phyloP scores from a whole-genome alignment of 2,888 invertebrate species.

The Parascotia fuliginaria region DNA sequence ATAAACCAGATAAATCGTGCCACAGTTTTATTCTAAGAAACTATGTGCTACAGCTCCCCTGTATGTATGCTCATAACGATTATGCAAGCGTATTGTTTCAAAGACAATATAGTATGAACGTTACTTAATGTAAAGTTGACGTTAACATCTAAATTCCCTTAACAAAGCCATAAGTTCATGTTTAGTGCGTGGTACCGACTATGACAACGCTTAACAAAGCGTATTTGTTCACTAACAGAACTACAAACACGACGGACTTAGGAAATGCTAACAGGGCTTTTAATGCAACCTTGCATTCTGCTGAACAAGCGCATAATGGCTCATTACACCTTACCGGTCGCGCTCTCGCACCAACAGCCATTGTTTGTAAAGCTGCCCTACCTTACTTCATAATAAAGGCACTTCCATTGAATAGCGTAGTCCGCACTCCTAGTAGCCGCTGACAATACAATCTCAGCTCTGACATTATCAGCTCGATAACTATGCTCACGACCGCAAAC shows the following conservation, averaged over 20 bases:
- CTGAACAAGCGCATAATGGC: slow-evolving; percentile 70
- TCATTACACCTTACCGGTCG: slow-evolving; percentile 77
- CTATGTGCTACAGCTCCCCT: too few species aligned
- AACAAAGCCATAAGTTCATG: slow-evolving; percentile 40
- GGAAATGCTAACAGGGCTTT: slow-evolving; percentile 55
- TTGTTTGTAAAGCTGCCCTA: slow-evolving; percentile 72
- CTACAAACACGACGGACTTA: slow-evolving; percentile 46
- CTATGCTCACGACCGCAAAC: slow-evolving; percentile 47
- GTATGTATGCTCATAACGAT: background rate
- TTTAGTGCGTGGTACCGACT: slow-evolving; percentile 32
- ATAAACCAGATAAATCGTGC: too few species aligned
- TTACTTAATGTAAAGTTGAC: slow-evolving; percentile 12
- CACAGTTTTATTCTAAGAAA: too few species aligned
- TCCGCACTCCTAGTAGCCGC: slow-evolving; percentile 38
- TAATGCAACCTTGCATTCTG: slow-evolving; percentile 56
- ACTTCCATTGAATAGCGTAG: slow-evolving; percentile 67
- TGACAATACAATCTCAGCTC: slow-evolving; percentile 60
- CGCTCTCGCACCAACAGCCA: slow-evolving; percentile 61
- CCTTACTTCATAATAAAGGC: slow-evolving; percentile 73
- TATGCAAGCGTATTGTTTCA: background rate
- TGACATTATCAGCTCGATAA: slow-evolving; percentile 56
- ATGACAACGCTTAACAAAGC: slow-evolving; percentile 48
- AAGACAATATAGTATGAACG: background rate
- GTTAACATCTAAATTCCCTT: slow-evolving; percentile 40
- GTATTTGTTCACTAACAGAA: slow-evolving; percentile 50